Evolutionary conservation across 2,888 invertebrate genomes (phyloP).

Genomic region (Cepaea hortensis): DNA sequence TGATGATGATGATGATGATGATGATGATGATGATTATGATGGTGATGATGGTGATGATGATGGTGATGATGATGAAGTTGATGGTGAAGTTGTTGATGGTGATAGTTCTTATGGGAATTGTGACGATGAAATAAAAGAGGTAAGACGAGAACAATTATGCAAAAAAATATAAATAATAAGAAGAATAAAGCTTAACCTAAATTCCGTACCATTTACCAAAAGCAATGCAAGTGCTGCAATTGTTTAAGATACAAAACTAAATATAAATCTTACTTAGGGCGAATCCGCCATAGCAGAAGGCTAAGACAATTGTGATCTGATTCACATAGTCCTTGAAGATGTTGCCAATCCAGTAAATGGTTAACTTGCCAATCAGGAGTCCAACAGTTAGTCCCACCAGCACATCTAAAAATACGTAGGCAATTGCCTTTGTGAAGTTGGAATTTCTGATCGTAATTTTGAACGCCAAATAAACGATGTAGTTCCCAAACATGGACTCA

Average conservation of each 20-base stretch:
- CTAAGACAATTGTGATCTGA: constrained; percentile 33
- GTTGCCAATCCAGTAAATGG: constrained; percentile 22
- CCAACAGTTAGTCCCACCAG: not conserved
- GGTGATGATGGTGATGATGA: not conserved
- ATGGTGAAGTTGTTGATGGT: not conserved
- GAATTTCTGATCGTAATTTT: too few species aligned
- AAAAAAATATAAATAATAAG: too few species aligned
- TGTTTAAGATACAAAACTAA: too few species aligned
- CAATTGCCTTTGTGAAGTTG: not conserved
- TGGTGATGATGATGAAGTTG: not conserved
- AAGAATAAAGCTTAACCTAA: too few species aligned
- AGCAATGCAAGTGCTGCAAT: too few species aligned
- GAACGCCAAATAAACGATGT: not conserved
- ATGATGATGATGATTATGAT: not conserved
- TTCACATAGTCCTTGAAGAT: constrained; percentile 37
- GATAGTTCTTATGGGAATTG: not conserved
- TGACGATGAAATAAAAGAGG: not conserved
- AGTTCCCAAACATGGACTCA: constrained; percentile 30
- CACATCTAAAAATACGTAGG: not conserved
- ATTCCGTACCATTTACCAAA: too few species aligned
- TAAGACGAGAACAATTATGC: not conserved
- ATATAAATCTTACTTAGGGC: constrained; percentile 9
- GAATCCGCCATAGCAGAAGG: not conserved
- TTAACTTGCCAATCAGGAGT: constrained; percentile 11
- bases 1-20: not conserved